These are phyloP conservation scores for Corella eumyota DNA, from an alignment of 23 tunicate species.

Conservation along the genomic window DNA sequence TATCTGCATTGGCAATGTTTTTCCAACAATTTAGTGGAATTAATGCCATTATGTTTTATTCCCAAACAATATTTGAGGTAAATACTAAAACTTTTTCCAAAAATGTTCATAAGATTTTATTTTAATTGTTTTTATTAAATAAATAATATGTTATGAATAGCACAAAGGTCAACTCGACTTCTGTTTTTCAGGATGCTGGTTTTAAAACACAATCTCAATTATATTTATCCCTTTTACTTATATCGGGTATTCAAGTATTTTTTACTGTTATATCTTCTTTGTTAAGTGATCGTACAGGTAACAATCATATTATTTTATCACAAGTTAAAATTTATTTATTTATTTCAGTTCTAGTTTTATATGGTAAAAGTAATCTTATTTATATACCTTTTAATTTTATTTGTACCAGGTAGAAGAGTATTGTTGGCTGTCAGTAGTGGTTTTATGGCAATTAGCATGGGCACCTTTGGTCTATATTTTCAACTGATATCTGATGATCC, in stretches of 20 bases:
- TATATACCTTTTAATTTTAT: no score
- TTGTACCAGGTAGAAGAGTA: constrained; percentile 41
- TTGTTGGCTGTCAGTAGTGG: constrained; percentile 30
- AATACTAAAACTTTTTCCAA: not conserved
- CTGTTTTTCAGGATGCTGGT: constrained; percentile 71
- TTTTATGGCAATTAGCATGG: constrained; percentile 53
- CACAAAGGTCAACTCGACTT: no score
- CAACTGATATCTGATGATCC: constrained; percentile 4
- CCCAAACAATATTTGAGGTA: constrained; percentile 58
- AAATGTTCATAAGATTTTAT: no score
- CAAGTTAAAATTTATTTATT: no score
- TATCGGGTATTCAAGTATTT: constrained; percentile 55
- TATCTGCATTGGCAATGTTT: constrained; percentile 43
- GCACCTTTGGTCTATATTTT: constrained; percentile 52
- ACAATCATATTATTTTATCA: no score
- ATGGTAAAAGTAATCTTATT: no score
- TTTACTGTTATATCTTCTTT: constrained; percentile 46
- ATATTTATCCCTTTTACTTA: constrained; percentile 21
- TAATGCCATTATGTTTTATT: constrained; percentile 72
- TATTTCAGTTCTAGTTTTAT: no score
- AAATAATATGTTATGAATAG: no score
- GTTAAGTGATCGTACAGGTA: constrained; percentile 60
- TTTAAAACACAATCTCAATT: constrained; percentile 35
- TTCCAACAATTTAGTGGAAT: constrained; percentile 78
- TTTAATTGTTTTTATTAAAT: no score